Conservation (phyloP, 2,113 vertebrate genomes). For the Tetraodon nigroviridis region DNA sequence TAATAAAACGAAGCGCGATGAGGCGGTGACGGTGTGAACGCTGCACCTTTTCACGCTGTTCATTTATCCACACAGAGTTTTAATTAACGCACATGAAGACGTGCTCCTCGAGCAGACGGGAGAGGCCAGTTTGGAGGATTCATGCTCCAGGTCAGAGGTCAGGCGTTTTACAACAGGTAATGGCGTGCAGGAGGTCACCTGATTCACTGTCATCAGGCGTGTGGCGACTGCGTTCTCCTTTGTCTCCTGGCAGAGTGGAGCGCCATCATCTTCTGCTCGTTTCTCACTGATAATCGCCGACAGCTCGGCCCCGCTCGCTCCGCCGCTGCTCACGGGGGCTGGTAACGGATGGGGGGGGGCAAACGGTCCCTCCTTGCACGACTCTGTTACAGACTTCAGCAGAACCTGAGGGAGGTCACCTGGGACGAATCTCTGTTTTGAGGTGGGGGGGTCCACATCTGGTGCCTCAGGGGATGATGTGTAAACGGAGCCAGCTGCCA, state of each 20-base stretch:
- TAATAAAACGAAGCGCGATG: no score
- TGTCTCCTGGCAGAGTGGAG: conserved; percentile 27
- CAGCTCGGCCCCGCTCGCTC: neutral
- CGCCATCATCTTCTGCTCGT: conserved; percentile 42
- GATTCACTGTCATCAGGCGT: conserved; percentile 39
- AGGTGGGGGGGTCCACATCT: no score
- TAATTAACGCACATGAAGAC: no score
- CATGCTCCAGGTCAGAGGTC: conserved; percentile 30
- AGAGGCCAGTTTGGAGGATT: conserved; percentile 6
- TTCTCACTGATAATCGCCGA: conserved; percentile 41
- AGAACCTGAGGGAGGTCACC: no score
- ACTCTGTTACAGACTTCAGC: no score
- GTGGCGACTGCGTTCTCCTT: conserved; percentile 34
- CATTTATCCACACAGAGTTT: neutral
- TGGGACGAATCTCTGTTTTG: no score
- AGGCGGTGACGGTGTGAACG: conserved; percentile 4
- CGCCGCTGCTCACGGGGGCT: neutral
- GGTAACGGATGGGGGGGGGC: no score
- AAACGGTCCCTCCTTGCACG: no score
- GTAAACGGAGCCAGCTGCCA: neutral
- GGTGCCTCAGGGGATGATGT: no score
- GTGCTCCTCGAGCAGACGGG: neutral
- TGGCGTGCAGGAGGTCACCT: conserved; percentile 20
- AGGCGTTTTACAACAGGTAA: conserved; percentile 34
- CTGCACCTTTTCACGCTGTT: neutral